These are phyloP conservation scores for Apotomis betuletana DNA, from an alignment of 2,888 invertebrate species.

Conservation along the genomic window DNA sequence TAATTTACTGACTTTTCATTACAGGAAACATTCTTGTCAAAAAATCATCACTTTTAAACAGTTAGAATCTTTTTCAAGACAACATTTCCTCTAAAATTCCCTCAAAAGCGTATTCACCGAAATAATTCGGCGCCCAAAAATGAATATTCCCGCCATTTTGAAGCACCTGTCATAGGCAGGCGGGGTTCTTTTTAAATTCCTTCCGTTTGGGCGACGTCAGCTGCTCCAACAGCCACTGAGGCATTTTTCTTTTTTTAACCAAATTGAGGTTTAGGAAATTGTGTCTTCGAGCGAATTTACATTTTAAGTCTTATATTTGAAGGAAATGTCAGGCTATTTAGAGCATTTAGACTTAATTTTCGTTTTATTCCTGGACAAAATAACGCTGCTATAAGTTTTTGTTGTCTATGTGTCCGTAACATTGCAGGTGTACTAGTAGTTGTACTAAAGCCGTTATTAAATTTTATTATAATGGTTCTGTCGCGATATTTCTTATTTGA, in stretches of 20 bases:
- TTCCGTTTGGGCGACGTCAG: constrained; percentile 40
- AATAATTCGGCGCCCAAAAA: constrained; percentile 15
- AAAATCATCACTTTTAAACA: no score
- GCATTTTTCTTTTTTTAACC: constrained; percentile 11
- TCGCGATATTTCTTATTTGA: no score
- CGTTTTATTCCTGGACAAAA: background rate
- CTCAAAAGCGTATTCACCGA: constrained; percentile 1
- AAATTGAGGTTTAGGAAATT: constrained; percentile 20
- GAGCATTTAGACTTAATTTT: background rate
- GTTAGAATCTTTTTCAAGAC: no score
- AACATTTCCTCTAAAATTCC: background rate
- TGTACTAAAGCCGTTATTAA: no score
- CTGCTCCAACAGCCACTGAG: constrained; percentile 20
- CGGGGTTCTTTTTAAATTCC: constrained; percentile 49
- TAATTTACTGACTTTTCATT: no score
- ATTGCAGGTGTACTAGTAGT: no score
- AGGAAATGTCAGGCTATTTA: no score
- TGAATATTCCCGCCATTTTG: constrained; percentile 56
- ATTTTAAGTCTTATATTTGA: background rate
- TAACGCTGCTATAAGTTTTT: no score
- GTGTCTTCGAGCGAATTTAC: background rate
- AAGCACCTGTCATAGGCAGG: constrained; percentile 62
- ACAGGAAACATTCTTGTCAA: no score
- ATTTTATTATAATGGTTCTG: no score
- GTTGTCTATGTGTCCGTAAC: no score